Percentiles rank a stretch among this genome's conserved stretches.
These are phyloP conservation scores for Calliopsis andreniformis DNA, from an alignment of 1,140 invertebrate genomes.

Conservation along the genomic window DNA sequence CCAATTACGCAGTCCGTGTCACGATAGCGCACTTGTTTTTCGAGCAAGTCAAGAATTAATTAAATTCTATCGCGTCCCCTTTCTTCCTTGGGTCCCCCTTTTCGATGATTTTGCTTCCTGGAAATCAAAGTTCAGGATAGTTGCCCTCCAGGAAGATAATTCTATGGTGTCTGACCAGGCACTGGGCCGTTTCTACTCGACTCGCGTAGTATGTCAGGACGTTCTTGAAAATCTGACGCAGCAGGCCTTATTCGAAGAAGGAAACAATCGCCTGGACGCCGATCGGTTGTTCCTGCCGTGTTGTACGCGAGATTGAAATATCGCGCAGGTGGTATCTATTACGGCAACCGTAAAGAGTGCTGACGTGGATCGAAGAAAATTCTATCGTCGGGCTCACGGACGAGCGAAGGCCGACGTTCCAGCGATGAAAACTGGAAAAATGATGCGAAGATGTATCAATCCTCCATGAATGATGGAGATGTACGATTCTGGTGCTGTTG, in stretches of 20 bases:
- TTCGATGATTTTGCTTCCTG: no score
- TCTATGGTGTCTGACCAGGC: neutral
- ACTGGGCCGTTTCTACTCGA: conserved; percentile 12
- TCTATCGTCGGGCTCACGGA: conserved; percentile 54
- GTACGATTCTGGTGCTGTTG: neutral
- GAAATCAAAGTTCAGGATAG: no score
- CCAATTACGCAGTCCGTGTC: no score
- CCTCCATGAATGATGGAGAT: neutral
- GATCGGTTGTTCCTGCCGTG: neutral
- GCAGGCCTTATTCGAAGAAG: neutral
- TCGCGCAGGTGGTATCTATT: conserved; percentile 62
- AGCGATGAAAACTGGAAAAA: conserved; percentile 36
- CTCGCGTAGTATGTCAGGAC: neutral
- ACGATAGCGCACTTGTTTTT: no score
- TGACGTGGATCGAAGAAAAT: conserved; percentile 66
- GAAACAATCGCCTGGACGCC: neutral
- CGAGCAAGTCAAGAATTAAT: no score
- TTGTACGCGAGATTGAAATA: conserved; percentile 48
- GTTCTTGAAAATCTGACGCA: conserved; percentile 29
- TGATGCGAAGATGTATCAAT: conserved; percentile 4
- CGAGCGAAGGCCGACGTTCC: conserved; percentile 48
- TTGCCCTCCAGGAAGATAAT: no score
- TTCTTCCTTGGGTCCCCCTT: no score
- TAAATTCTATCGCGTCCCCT: no score
- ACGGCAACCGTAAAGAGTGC: conserved; percentile 21